Base-by-base conservation (phyloP, 1,140 invertebrate genomes). In the Aphis craccivora region DNA sequence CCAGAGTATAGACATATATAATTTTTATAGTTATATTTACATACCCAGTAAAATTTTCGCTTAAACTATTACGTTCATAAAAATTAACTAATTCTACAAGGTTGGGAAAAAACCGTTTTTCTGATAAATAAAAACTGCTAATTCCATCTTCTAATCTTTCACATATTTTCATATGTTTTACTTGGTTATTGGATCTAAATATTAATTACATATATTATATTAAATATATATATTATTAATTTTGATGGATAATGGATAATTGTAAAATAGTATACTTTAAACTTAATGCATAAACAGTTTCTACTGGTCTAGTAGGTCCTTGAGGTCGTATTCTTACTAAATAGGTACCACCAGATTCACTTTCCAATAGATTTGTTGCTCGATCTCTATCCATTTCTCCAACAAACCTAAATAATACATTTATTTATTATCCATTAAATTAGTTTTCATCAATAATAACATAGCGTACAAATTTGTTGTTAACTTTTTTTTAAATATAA, bases 131-230 rank as follows among this genome's bases (percentile, higher is more conserved):
- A 95, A 97, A 98, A 83, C 96, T 95, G 94, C 96, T 95, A 23
- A 96, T 95, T 43, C 96, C 96, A 76, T 96, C 96, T 48, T 95
- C 95, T 88, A 96, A 96, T 89, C 96, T 96, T 94, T 97, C 96
- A 94, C 96, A 97, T 94, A 99, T 97, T 95, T 98, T 97, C 96
- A 99, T 99, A 95, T 99, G 98, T 95, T 99, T 98, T 76, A 98
- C 97, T 93, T 97, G 97, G 95, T 97, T 97, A 94, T 97, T 97
- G 94, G 97, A 97, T 95, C 98, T 98, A 95, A 45, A 96, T 96
- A 93, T 51, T 37, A 55, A 83, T 90, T 20, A 91, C 53, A 37
- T 88, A 0, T 37, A n/a, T 37, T 53, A 1, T 51, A 35, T 37
- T 53, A 90, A 35, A 30, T 76, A 51, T 90, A 30, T 76, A 51